A percentile compares a stretch with the other conserved stretches of the same genome.
Evolutionary conservation across 2,888 invertebrate species (phyloP).

Genomic region (Eupithecia tripunctaria): DNA sequence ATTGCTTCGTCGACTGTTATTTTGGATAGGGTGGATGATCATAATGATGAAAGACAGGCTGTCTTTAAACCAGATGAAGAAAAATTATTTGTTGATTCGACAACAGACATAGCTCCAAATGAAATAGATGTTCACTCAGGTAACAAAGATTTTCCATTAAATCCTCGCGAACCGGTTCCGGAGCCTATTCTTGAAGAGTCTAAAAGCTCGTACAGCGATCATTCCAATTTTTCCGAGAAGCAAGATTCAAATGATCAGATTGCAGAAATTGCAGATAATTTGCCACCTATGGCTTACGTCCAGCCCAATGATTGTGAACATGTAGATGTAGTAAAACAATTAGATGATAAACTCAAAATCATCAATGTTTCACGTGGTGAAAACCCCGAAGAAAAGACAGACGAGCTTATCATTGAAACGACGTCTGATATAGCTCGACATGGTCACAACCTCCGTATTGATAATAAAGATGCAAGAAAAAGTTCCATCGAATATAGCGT

Average conservation of each 20-base stretch:
- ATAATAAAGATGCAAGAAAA: slow-evolving; percentile 33
- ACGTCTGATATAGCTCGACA: not conserved
- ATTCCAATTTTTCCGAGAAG: not conserved
- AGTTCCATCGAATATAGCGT: slow-evolving; percentile 56
- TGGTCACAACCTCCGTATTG: slow-evolving; percentile 24
- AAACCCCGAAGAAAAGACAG: not conserved
- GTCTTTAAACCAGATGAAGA: not conserved
- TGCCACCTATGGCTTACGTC: not conserved
- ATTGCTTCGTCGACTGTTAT: not conserved
- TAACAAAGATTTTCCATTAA: not conserved
- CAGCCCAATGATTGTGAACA: not conserved
- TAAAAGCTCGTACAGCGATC: not conserved
- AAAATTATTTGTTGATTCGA: not conserved
- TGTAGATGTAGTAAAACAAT: not conserved
- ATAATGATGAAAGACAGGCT: not conserved
- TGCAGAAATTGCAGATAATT: not conserved
- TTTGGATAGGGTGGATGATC: not conserved
- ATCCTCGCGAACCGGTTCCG: not conserved
- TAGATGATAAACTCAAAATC: not conserved
- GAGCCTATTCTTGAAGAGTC: slow-evolving; percentile 1
- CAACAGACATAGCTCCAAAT: not conserved
- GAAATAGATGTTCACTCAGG: not conserved
- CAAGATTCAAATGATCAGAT: not conserved
- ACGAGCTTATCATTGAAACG: not conserved
- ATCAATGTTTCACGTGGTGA: not conserved